Evolutionary conservation across 2,888 invertebrate species (phyloP).

Genomic region (Epistrophella euchroma): DNA sequence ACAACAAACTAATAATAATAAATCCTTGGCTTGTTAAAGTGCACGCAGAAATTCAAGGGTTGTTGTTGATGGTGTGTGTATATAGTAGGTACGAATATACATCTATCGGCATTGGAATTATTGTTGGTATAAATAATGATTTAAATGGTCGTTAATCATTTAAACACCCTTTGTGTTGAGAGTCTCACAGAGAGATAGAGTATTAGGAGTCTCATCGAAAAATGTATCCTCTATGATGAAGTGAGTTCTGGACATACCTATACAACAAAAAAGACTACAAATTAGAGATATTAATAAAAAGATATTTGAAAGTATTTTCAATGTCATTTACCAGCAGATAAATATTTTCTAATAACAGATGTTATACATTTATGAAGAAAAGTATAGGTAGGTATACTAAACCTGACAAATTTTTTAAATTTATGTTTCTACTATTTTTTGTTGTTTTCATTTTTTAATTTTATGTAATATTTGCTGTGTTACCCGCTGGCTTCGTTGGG

Average conservation of each 20-base stretch:
- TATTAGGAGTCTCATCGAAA: slow-evolving; percentile 1
- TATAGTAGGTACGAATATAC: neutral
- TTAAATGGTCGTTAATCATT: slow-evolving; percentile 76
- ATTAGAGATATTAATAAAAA: slow-evolving; percentile 1
- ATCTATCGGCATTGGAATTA: slow-evolving; percentile 27
- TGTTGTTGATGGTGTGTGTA: neutral
- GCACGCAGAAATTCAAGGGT: slow-evolving; percentile 43
- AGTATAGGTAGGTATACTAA: neutral
- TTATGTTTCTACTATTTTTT: neutral
- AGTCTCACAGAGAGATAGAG: neutral
- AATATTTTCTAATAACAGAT: slow-evolving; percentile 9
- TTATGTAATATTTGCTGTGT: too few species aligned
- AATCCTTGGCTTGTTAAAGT: slow-evolving; percentile 69
- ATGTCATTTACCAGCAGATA: slow-evolving; percentile 43
- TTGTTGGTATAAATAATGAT: slow-evolving; percentile 68
- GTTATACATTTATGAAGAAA: neutral
- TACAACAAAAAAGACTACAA: neutral
- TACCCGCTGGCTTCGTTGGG: too few species aligned
- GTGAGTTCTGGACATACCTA: slow-evolving; percentile 1
- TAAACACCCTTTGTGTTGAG: slow-evolving; percentile 61
- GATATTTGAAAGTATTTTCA: slow-evolving; percentile 30
- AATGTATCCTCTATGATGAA: slow-evolving; percentile 31
- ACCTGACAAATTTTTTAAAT: neutral
- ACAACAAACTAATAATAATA: slow-evolving; percentile 74
- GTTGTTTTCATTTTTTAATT: neutral